Evolutionary conservation across 2,797 vertebrate genomes (phyloP), one percentile per base, ranked within the genome.

Genomic region (Morelia viridis): DNA sequence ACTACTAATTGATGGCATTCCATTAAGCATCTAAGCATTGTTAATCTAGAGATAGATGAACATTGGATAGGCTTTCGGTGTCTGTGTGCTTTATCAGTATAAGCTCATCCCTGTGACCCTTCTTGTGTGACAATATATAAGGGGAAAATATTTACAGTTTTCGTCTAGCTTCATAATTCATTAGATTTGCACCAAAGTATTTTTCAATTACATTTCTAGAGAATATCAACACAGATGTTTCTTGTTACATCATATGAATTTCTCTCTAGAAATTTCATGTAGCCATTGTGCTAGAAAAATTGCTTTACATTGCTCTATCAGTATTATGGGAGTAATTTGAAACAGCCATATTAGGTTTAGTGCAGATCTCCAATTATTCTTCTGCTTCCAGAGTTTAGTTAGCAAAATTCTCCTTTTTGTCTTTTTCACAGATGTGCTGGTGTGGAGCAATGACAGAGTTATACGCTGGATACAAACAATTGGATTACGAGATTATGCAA

Each of bases 381-480:
- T 35, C 9, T 8, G 3, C 28, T n/a, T n/a, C 26, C 0, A 85
- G 88, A 89, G 12, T 41, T 80, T 0, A 1, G 24, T 7, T 62
- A 26, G 35, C 88, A 90, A 90, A 91, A 90, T 95, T 91, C 95
- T 26, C 8, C 0, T 0, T 8, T 93, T 26, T 76, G 89, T 9
- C 89, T 3, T 94, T 90, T 95, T 96, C 95, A 80, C 96, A 99
- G 99, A 99, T 91, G 99, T 99, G 89, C 96, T 99, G 96, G 99
- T 99, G 65, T 99, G 99, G 99, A 99, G 98, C 94, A 99, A 99
- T 0, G 99, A 99, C 94, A 98, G 99, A 62, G 98, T 99, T 94
- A 99, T 99, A 95, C 99, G 99, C 96, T 99, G 99, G 99, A 98
- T 99, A 96, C 99, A 99, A 98, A 98, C 99, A 92, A 98, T 99